Percentiles rank a stretch among this genome's conserved stretches.
Evolutionary conservation across 2,888 invertebrate species (phyloP).

Genomic region (Drosophila cognata): DNA sequence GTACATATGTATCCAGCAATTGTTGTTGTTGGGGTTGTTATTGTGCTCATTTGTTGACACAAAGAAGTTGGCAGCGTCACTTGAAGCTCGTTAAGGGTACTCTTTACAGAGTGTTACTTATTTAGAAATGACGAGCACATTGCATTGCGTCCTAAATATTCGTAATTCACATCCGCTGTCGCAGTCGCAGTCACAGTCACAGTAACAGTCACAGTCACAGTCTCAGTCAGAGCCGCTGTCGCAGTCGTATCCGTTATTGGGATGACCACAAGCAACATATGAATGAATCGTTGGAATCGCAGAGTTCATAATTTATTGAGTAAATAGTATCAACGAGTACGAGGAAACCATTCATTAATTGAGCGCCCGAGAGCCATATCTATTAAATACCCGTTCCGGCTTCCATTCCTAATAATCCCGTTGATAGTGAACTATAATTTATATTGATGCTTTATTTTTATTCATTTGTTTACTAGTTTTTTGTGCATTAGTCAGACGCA

Average conservation of each 20-base stretch:
- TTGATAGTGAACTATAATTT: not conserved
- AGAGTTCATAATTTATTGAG: not conserved
- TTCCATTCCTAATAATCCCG: not conserved
- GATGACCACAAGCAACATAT: not conserved
- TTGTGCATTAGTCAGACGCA: not conserved
- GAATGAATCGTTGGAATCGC: conserved; percentile 7
- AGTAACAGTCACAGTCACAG: not conserved
- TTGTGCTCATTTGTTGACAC: not conserved
- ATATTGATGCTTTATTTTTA: not conserved
- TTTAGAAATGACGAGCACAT: conserved; percentile 33
- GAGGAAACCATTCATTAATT: conserved; percentile 1
- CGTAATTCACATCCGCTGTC: not conserved
- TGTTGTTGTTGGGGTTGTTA: not conserved
- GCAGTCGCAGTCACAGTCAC: not conserved
- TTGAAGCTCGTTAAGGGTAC: not conserved
- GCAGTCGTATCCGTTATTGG: not conserved
- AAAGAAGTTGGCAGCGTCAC: not conserved
- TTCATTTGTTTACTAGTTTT: not conserved
- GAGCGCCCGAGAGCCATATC: too few species aligned
- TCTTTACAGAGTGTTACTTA: conserved; percentile 13
- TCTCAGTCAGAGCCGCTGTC: not conserved
- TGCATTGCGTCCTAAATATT: not conserved
- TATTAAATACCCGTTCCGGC: not conserved
- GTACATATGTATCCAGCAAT: not conserved
- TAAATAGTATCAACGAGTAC: not conserved